Conservation (phyloP, 1,140 invertebrate species). For the Octopus sinensis region DNA sequence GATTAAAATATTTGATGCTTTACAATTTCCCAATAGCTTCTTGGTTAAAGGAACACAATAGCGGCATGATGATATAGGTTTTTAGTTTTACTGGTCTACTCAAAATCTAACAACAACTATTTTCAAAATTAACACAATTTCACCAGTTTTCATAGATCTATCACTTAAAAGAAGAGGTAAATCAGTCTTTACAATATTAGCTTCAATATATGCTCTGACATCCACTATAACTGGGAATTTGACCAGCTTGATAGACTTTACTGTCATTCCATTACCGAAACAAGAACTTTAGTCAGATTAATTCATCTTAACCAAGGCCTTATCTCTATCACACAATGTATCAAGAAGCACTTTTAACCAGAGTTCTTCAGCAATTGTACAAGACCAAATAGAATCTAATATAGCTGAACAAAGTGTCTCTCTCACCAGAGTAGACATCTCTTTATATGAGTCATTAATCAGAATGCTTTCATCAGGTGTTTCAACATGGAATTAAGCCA, state of each 20-base stretch:
- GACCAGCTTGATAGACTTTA: neutral
- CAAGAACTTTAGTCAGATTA: neutral
- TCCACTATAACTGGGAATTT: neutral
- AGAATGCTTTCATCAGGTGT: too few relatives aligned
- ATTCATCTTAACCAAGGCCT: too few relatives aligned
- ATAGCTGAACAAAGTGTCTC: neutral
- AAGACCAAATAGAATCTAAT: neutral
- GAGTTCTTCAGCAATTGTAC: too few relatives aligned
- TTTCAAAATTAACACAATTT: neutral
- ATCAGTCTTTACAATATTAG: neutral
- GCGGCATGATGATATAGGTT: neutral
- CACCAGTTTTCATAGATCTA: constrained; percentile 6
- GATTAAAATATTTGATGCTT: neutral
- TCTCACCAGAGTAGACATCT: neutral
- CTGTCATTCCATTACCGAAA: neutral
- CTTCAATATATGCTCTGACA: neutral
- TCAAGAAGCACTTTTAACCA: too few relatives aligned
- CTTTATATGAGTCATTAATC: too few relatives aligned
- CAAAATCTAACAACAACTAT: neutral
- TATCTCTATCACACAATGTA: too few relatives aligned
- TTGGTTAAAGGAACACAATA: neutral
- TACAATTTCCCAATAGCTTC: neutral
- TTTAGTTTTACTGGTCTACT: neutral
- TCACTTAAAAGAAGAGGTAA: neutral
- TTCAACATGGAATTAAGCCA: neutral